A percentile compares a stretch with the other conserved stretches of the same genome.
Evolutionary conservation across 1,140 invertebrate species (phyloP).

Genomic region (Psix sp.): DNA sequence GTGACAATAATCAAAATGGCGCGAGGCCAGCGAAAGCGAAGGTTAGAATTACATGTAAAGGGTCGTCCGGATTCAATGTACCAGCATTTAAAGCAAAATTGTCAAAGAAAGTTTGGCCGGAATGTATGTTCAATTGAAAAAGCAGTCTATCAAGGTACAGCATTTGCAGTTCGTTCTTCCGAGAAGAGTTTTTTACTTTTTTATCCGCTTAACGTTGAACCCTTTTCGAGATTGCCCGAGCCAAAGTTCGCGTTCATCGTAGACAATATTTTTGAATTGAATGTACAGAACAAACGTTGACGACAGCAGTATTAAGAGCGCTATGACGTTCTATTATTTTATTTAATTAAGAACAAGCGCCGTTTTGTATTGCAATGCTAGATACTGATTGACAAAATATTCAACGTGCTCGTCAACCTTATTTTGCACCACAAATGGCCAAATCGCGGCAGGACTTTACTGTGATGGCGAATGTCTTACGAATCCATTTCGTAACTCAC

Average conservation of each 20-base stretch:
- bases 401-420: slow-evolving; percentile 10
- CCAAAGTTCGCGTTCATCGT: too few species aligned
- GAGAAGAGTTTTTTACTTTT: too few species aligned
- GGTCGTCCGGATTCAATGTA: too few species aligned
- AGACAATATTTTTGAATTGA: slow-evolving; percentile 51
- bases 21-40: too few species aligned
- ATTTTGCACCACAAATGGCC: not conserved
- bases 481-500: too few species aligned
- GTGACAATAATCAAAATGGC: too few species aligned
- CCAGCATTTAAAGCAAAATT: slow-evolving; percentile 22
- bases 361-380: slow-evolving; percentile 68
- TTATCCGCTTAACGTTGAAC: too few species aligned
- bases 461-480: too few species aligned
- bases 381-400: slow-evolving; percentile 3
- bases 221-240: too few species aligned
- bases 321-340: slow-evolving; percentile 63
- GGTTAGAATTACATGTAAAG: too few species aligned
- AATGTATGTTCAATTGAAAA: slow-evolving; percentile 34
- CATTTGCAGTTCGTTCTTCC: too few species aligned
- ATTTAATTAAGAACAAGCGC: slow-evolving; percentile 66
- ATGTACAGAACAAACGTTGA: slow-evolving; percentile 44
- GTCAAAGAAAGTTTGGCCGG: slow-evolving; percentile 26
- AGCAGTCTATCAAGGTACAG: too few species aligned
- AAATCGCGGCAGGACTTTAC: not conserved
- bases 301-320: slow-evolving; percentile 75